Base-by-base conservation (phyloP, 1,140 invertebrate genomes). In the Oscheius sp. region DNA sequence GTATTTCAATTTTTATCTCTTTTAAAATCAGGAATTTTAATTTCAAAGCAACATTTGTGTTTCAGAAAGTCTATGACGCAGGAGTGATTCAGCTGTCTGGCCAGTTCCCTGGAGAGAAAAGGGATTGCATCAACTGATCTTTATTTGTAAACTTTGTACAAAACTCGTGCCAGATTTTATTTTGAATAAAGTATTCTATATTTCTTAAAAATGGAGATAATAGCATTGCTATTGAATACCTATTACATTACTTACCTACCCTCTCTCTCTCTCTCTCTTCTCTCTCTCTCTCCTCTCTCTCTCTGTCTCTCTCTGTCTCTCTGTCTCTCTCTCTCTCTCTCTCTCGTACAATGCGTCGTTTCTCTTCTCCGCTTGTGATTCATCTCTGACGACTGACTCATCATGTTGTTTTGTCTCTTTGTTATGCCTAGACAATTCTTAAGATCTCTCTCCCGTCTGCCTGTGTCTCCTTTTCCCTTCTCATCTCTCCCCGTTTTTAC, bases 1-100 rank as follows among this genome's bases (percentile, higher is more conserved):
- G 2, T 42, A 7, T 58, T 23, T 58, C 7, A 28, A 28, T 23
- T 28, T 58, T 58, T 7, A n/a, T 32, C 49, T 55, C 7, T 23
- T 55, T 55, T 15, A 7, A 74, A 58, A n/a, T 38, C 15, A n/a
- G n/a, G n/a, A n/a, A n/a, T n/a, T n/a, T n/a, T n/a, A n/a, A n/a
- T n/a, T n/a, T n/a, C n/a, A 38, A 42, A 29, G 31, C 18, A 64
- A 29, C 31, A 4, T 2, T 36, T 55, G 34, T 49, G 67, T 20
- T 26, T 15, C 65, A 64, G 4, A 70, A 75, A 23, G 49, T 75
- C n/a, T 77, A 71, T 61, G 68, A 77, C 32, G 68, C 68, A 18
- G 75, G 75, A 64, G 62, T 61, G 66, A 66, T 77, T 42, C 66
- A 77, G 58, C 52, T 77, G 2, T 42, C 66, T 38, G 75, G 72